Base-by-base conservation (phyloP, 2,888 invertebrate species). In the Glyphotaelius pellucidus region DNA sequence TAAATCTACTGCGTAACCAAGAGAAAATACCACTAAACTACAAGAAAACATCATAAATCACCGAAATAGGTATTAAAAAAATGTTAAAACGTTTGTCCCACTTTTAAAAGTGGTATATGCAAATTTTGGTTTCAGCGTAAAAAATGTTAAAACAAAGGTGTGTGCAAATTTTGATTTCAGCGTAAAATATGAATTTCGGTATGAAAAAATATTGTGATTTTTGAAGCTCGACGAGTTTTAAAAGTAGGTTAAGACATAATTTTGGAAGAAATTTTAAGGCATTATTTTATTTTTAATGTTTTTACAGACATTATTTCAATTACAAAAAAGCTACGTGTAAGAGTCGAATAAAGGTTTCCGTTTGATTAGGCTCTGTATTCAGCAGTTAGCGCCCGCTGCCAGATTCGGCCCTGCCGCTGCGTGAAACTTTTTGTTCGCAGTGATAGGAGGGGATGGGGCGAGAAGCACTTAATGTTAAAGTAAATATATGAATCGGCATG, bases 401-500 rank as follows among this genome's bases (percentile, higher is more conserved):
- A 19, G 83, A 32, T 32, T 14, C 38, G 38, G n/a, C 42, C 86
- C 86, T 86, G 86, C 30, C 47, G 42, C 42, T n/a, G 83, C 83
- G 52, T 31, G 83, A 25, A 86, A 47, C 42, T 86, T 86, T 86
- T 42, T 86, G 86, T 86, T 86, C 86, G 87, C 84, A 83, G 90
- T 80, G 85, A 86, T 38, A 67, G 7, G 19, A 67, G 67, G 89
- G 91, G 90, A 81, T 47, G 90, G 86, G 90, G 88, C 81, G 80
- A 79, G 88, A 80, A 90, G 91, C 93, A 93, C 93, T 93, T 93
- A 93, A 93, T 93, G 84, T 89, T 90, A 92, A 93, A 93, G 91
- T 92, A 93, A 93, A 93, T 92, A 93, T 93, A 92, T 93, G 92
- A 93, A 93, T 92, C 92, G 92, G 92, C 92, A 92, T 90, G 92